phyloP scores from a whole-genome alignment of 2,113 vertebrate genomes.

The Nothocercus nigrocapillus region DNA sequence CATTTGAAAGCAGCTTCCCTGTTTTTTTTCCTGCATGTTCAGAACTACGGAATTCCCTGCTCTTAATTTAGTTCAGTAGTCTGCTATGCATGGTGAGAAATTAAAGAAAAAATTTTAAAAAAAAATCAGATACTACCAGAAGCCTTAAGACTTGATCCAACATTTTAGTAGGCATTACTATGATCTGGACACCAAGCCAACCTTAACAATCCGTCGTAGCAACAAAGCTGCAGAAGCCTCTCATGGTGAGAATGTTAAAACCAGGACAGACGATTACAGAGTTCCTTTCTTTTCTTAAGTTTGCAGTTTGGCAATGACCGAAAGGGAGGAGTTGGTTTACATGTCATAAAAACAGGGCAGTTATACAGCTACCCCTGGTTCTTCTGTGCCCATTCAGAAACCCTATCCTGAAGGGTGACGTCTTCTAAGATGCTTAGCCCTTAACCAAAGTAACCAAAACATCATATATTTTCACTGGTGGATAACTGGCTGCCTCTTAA shows the following conservation, averaged over 20 bases:
- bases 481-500: not conserved
- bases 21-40: not conserved
- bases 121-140: constrained; percentile 54
- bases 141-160: constrained; percentile 61
- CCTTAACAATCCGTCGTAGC: constrained; percentile 63
- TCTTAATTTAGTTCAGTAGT: constrained; percentile 2
- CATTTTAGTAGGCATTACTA: constrained; percentile 68
- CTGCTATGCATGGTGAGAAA: not conserved
- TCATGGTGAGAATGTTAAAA: constrained; percentile 46
- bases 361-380: not conserved
- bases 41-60: not conserved
- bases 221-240: constrained; percentile 69
- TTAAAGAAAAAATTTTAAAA: constrained; percentile 1
- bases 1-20: not conserved
- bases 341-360: not conserved
- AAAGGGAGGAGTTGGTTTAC: not conserved
- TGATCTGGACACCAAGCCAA: constrained; percentile 31
- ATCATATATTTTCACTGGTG: not conserved
- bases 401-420: not conserved
- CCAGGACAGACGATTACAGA: constrained; percentile 35
- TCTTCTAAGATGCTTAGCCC: not conserved
- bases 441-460: not conserved
- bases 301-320: constrained; percentile 30
- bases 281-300: constrained; percentile 36
- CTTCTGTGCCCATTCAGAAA: not conserved